Evolutionary conservation across 2,113 vertebrate genomes (phyloP).

Genomic region (Atractosteus spatula): DNA sequence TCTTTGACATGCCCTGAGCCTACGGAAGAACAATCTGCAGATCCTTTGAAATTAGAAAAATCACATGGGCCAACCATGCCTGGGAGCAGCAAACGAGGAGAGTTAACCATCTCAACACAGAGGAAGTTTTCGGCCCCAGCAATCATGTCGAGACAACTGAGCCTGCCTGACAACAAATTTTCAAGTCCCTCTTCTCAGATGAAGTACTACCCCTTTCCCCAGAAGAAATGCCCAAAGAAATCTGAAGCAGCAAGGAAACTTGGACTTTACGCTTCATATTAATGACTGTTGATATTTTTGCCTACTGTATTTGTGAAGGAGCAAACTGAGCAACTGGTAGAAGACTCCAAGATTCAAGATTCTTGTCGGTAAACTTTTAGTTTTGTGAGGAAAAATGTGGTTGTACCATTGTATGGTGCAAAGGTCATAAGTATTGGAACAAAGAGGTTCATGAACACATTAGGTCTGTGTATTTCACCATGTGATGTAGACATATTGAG

Average conservation of each 20-base stretch:
- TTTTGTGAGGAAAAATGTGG: too few relatives aligned
- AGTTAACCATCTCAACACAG: not conserved
- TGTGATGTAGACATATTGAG: too few relatives aligned
- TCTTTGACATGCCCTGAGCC: not conserved
- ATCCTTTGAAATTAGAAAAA: slow-evolving; percentile 13
- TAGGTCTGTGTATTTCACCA: too few relatives aligned
- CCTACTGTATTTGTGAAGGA: too few relatives aligned
- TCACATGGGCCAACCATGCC: not conserved
- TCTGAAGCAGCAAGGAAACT: slow-evolving; percentile 72
- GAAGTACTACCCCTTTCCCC: slow-evolving; percentile 69
- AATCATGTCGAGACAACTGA: slow-evolving; percentile 42
- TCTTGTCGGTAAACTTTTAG: too few relatives aligned
- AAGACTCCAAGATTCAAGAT: too few relatives aligned
- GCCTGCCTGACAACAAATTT: slow-evolving; percentile 25
- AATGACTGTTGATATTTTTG: slow-evolving; percentile 12
- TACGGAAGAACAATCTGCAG: not conserved
- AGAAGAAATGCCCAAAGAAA: slow-evolving; percentile 62
- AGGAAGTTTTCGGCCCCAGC: slow-evolving; percentile 36
- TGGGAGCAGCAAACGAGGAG: not conserved
- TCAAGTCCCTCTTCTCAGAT: slow-evolving; percentile 31
- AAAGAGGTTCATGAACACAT: too few relatives aligned
- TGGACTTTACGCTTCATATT: slow-evolving; percentile 63
- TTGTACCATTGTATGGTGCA: too few relatives aligned
- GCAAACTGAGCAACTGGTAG: too few relatives aligned
- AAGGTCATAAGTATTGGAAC: too few relatives aligned